Evolutionary conservation across 1,140 invertebrate genomes (phyloP).

Genomic region (Geopemphigus sp.): DNA sequence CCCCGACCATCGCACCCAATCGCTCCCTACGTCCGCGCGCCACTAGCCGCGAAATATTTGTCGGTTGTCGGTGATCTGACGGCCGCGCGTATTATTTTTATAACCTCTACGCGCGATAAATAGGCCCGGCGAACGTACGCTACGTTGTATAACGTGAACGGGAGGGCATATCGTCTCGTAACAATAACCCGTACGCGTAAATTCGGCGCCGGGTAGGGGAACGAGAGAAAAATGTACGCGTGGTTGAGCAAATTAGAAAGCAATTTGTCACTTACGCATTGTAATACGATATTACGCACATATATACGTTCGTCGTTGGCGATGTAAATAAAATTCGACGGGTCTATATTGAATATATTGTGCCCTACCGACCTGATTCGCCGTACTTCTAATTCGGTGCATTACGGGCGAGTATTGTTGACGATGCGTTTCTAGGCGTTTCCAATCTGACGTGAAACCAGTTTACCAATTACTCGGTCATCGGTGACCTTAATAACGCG

Average conservation of each 20-base stretch:
- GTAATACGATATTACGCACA: too few relatives aligned
- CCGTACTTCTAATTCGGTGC: conserved; percentile 11
- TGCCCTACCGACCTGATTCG: conserved; percentile 40
- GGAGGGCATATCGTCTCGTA: too few relatives aligned
- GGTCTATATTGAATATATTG: not conserved
- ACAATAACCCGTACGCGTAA: not conserved
- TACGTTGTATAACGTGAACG: too few relatives aligned
- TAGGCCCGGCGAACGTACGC: too few relatives aligned
- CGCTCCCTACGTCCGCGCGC: too few relatives aligned
- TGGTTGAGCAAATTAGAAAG: conserved; percentile 12
- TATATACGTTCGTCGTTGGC: not conserved
- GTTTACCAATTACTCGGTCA: conserved; percentile 1
- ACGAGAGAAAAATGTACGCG: not conserved
- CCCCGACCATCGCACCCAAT: too few relatives aligned
- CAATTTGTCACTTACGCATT: conserved; percentile 16
- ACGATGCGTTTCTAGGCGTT: conserved; percentile 46
- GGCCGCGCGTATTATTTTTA: too few relatives aligned
- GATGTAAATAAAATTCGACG: not conserved
- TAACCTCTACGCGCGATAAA: too few relatives aligned
- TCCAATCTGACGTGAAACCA: conserved; percentile 30
- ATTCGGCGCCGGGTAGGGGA: too few relatives aligned
- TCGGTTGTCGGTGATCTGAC: too few relatives aligned
- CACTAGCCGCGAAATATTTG: too few relatives aligned
- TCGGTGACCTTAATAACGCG: conserved; percentile 37
- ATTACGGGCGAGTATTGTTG: conserved; percentile 14